Base-by-base conservation (phyloP, 2,888 invertebrate species). In the Noctua janthe region DNA sequence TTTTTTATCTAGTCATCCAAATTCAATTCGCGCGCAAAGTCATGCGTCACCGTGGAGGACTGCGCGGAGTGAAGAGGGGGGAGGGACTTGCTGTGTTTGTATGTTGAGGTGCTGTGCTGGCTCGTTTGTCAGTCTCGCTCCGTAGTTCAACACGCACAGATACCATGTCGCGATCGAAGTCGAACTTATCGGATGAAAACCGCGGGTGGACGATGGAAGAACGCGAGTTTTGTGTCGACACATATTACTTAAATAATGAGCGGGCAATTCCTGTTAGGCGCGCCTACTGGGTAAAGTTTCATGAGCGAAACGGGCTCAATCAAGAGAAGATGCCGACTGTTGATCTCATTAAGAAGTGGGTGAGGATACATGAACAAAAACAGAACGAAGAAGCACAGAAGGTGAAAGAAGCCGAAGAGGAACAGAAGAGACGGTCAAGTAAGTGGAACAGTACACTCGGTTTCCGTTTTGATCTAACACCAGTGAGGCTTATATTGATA, bases 161-260 rank as follows among this genome's bases (percentile, higher is more conserved):
- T 43, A 20, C 6, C n/a, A 69, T 69, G 69, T 43, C n/a, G 47
- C n/a, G 6, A 23, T 29, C 49, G 29, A 51, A 47, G 23, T 7
- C 62, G 1, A n/a, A 43, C 10, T 0, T 29, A 23, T 6, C 35
- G n/a, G 3, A 17, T 23, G 54, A 43, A 2, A 72, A 62, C 7
- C 43, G 51, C 35, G 51, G 15, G 0, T 78, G 51, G 35, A 35
- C 78, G 51, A 78, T 20, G 23, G 70, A 20, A 35, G 70, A 78
- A 64, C 78, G 69, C 13, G 11, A 51, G 17, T 79, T 78, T 78
- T 79, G 79, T 62, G 10, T 78, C 8, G 15, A 78, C 0, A 8
- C 43, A 54, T 79, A 64, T 54, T 79, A 64, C 51, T 11, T 15
- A 10, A 1, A 47, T 17, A 6, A n/a, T 8, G n/a, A 47, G n/a